Evolutionary conservation across 2,797 vertebrate species (phyloP), one percentile per base, ranked within the genome.

Genomic region (Schizothorax lantsangensis): DNA sequence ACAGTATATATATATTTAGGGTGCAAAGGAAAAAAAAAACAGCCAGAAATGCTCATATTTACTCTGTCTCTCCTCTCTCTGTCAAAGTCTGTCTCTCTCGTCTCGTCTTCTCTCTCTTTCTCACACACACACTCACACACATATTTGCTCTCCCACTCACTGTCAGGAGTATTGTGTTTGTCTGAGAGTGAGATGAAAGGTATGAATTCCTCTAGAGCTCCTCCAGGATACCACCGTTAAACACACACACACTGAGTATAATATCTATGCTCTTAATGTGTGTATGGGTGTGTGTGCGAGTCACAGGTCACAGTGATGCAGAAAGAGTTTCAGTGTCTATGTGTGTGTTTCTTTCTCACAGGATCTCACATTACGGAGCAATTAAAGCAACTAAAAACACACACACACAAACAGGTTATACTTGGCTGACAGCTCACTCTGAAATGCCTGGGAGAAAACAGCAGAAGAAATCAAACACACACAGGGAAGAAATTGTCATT

Each of bases 341-440:
- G 33, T 68, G 62, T 79, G 45, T 78, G n/a, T 84, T 77, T 79
- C 45, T 84, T 75, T 85, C 83, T 88, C 87, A 84, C 73, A 77
- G 54, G 54, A 82, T 84, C 83, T 87, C 78, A 59, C 26, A 82
- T 88, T 88, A 82, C 87, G 79, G 40, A 74, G 23, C 83, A 72
- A 81, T 85, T 81, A 89, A 79, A 74, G 15, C 15, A 73, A 84
- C 33, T 38, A 5, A 38, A 81, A 59, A 88, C 68, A 81, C 47
- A 69, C 40, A 81, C 54, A 74, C 68, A 59, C 77, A 89, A 84
- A 89, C 89, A 84, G 82, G 87, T 88, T 86, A 84, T 86, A 86
- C 86, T 83, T 86, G 88, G 87, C 49, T n/a, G 57, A 84, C 81
- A 74, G 72, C 83, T 87, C 19, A 40, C 33, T 40, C 36, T 52